phyloP scores from a whole-genome alignment of 1,140 invertebrate genomes.

The Aphelenchoides fujianensis region DNA sequence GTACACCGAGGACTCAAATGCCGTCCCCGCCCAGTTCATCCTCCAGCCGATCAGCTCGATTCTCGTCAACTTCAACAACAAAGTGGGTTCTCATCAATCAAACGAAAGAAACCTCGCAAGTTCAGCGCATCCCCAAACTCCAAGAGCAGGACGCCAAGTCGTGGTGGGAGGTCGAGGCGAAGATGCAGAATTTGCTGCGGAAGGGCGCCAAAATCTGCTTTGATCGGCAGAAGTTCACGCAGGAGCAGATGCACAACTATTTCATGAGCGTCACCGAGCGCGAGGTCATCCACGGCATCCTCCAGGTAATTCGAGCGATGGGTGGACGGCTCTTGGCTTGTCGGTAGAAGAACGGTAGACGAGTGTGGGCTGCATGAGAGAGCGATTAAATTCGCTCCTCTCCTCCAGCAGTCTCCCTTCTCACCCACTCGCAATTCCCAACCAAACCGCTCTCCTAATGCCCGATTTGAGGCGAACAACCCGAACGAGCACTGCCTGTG shows the following conservation, averaged over 20 bases:
- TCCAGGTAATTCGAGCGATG: slow-evolving; percentile 69
- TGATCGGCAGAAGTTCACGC: slow-evolving; percentile 79
- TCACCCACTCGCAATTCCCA: too few relatives aligned
- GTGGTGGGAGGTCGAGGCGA: slow-evolving; percentile 92
- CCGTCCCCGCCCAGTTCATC: slow-evolving; percentile 82
- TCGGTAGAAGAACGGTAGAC: too few relatives aligned
- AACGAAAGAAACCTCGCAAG: slow-evolving; percentile 2
- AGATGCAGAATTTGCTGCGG: slow-evolving; percentile 88
- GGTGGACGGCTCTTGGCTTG: too few relatives aligned
- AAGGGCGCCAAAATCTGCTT: slow-evolving; percentile 83
- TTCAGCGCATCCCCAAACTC: slow-evolving; percentile 81
- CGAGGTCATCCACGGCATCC: slow-evolving; percentile 89
- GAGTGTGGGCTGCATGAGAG: too few relatives aligned
- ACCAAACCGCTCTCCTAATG: too few relatives aligned
- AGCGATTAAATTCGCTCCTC: too few relatives aligned
- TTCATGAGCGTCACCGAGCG: slow-evolving; percentile 98
- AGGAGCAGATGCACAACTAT: slow-evolving; percentile 93
- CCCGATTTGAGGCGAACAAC: slow-evolving; percentile 72
- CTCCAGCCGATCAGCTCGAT: slow-evolving; percentile 95
- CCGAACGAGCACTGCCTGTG: slow-evolving; percentile 93
- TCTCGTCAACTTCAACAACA: slow-evolving; percentile 94
- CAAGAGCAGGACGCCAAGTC: slow-evolving; percentile 88
- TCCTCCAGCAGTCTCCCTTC: too few relatives aligned
- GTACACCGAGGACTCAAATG: slow-evolving; percentile 94
- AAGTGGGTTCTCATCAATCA: slow-evolving; percentile 70